These are phyloP conservation scores for Acromyrmex heyeri DNA, from an alignment of 1,140 invertebrate species.

Conservation along the genomic window DNA sequence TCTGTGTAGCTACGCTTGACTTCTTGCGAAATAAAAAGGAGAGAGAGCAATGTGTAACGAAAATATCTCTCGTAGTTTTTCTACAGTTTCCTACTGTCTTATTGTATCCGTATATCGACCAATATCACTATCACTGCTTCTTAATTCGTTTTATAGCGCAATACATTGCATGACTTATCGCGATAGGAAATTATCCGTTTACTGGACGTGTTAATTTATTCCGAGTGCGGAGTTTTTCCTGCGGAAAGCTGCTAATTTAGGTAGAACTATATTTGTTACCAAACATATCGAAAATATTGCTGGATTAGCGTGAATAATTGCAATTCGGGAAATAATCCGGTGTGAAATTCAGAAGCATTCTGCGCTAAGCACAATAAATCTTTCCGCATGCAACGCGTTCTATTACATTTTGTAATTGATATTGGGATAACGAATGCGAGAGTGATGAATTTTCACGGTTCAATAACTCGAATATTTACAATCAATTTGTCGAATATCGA, in stretches of 20 bases:
- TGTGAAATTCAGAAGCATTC: slow-evolving; percentile 27
- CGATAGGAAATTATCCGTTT: slow-evolving; percentile 10
- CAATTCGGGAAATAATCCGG: slow-evolving; percentile 21
- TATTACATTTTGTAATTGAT: slow-evolving; percentile 59
- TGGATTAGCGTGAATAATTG: slow-evolving; percentile 43
- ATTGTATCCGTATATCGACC: neutral
- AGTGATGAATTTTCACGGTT: slow-evolving; percentile 44
- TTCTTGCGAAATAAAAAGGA: neutral
- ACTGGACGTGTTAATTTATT: slow-evolving; percentile 29
- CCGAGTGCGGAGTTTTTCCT: slow-evolving; percentile 48
- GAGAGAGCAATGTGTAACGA: no score
- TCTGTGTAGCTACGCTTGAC: no score
- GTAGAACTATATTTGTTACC: neutral
- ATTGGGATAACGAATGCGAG: slow-evolving; percentile 34
- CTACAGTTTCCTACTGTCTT: neutral
- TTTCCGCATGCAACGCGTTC: neutral
- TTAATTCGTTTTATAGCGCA: slow-evolving; percentile 25
- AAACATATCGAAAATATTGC: slow-evolving; percentile 32
- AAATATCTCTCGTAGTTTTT: neutral
- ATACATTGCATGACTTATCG: slow-evolving; percentile 24
- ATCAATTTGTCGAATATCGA: slow-evolving; percentile 52
- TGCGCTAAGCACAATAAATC: slow-evolving; percentile 35
- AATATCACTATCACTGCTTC: neutral
- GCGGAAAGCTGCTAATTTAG: slow-evolving; percentile 15
- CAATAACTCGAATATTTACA: slow-evolving; percentile 35